Evolutionary conservation across 2,113 vertebrate genomes (phyloP).

Genomic region (Cyanoliseus patagonus): DNA sequence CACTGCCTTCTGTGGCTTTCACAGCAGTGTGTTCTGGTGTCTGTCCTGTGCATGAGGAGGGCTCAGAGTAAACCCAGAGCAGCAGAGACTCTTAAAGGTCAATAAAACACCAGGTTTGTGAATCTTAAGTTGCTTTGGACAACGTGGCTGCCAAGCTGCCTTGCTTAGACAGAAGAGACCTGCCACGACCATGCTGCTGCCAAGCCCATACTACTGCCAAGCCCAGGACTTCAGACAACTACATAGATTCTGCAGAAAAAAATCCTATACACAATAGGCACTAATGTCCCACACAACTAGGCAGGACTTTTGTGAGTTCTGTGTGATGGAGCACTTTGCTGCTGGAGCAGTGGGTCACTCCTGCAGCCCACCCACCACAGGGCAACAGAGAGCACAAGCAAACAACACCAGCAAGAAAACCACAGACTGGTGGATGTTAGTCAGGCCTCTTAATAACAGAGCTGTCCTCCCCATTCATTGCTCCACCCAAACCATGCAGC

Average conservation of each 20-base stretch:
- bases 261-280: background rate
- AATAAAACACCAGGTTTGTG: background rate
- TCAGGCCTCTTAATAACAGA: constrained; percentile 7
- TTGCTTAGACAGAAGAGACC: background rate
- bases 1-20: background rate
- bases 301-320: background rate
- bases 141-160: background rate
- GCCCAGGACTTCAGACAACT: background rate
- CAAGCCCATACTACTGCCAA: background rate
- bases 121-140: background rate
- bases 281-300: background rate
- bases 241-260: background rate
- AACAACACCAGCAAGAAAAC: background rate
- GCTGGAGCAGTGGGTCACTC: background rate
- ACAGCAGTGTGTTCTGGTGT: background rate
- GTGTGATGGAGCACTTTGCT: background rate
- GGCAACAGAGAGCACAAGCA: background rate
- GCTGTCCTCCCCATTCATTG: background rate
- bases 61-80: background rate
- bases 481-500: background rate
- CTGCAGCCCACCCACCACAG: background rate
- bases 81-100: background rate
- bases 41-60: background rate
- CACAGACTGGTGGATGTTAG: background rate
- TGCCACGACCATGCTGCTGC: background rate